Evolutionary conservation across 2,113 vertebrate species (phyloP).

Genomic region (Nothobranchius kuhntae): DNA sequence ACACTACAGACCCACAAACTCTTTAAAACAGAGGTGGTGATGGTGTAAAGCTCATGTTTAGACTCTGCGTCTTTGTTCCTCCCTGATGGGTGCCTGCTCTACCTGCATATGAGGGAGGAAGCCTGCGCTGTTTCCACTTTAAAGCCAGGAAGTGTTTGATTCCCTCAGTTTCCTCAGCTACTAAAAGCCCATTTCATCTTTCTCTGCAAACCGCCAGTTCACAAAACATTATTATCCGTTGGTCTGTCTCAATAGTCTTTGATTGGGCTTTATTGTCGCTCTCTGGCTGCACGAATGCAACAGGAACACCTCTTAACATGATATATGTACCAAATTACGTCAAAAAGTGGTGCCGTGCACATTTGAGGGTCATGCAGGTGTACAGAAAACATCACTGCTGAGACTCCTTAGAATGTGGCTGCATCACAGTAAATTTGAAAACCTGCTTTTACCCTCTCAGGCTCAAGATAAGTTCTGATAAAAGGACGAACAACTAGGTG

Average conservation of each 20-base stretch:
- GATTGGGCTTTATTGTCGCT: constrained; percentile 34
- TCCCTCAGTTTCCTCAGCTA: constrained; percentile 55
- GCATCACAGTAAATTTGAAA: too few species aligned
- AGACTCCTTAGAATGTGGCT: too few species aligned
- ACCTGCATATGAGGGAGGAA: constrained; percentile 82
- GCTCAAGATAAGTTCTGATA: too few species aligned
- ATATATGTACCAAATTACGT: constrained; percentile 8
- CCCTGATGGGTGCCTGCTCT: constrained; percentile 68
- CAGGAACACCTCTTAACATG: constrained; percentile 58
- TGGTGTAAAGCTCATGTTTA: constrained; percentile 69
- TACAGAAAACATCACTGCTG: background rate
- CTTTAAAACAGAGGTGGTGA: constrained; percentile 51
- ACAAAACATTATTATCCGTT: constrained; percentile 50
- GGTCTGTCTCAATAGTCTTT: constrained; percentile 24
- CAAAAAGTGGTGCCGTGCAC: background rate
- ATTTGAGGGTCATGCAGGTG: constrained; percentile 17
- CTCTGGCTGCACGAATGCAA: constrained; percentile 62
- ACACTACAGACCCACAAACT: constrained; percentile 52
- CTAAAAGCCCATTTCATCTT: constrained; percentile 64
- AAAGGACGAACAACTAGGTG: too few species aligned
- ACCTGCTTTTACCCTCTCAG: too few species aligned
- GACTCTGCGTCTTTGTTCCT: constrained; percentile 71
- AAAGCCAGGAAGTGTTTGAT: constrained; percentile 81
- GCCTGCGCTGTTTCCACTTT: constrained; percentile 71
- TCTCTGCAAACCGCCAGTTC: constrained; percentile 39